These are phyloP conservation scores for Anthoscopus minutus DNA, from an alignment of 2,113 vertebrate genomes.

Conservation along the genomic window DNA sequence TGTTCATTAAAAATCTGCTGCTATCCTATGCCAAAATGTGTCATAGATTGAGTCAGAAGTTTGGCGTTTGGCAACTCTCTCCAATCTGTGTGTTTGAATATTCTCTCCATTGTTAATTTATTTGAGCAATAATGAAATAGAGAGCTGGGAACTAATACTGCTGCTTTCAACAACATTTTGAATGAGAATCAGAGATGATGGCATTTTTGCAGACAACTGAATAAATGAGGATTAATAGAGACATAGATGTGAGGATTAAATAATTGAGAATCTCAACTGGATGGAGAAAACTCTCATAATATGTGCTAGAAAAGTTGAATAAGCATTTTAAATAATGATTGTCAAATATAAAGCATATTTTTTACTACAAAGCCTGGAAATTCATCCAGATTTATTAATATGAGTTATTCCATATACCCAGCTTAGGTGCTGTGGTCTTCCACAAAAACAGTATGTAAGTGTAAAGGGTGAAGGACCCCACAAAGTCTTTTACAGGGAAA, in stretches of 20 bases:
- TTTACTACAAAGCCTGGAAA: background rate
- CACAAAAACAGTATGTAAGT: background rate
- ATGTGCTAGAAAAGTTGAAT: background rate
- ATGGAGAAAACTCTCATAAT: background rate
- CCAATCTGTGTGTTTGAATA: background rate
- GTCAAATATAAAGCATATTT: background rate
- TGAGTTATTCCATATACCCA: background rate
- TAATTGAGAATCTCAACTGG: background rate
- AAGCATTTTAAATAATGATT: background rate
- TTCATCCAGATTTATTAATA: background rate
- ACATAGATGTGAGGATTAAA: background rate
- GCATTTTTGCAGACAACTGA: background rate
- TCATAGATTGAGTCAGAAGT: background rate
- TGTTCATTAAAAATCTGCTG: background rate
- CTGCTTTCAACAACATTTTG: background rate
- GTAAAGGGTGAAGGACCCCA: background rate
- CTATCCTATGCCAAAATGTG: background rate
- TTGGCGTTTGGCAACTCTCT: background rate
- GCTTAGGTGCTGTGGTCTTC: background rate
- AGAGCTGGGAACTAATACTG: background rate
- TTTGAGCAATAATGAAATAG: background rate
- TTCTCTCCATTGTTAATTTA: background rate
- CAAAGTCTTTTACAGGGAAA: background rate
- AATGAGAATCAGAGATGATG: background rate
- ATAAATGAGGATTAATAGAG: background rate